Conservation (phyloP, 2,113 vertebrate genomes). For the Speoplatyrhinus poulsoni region DNA sequence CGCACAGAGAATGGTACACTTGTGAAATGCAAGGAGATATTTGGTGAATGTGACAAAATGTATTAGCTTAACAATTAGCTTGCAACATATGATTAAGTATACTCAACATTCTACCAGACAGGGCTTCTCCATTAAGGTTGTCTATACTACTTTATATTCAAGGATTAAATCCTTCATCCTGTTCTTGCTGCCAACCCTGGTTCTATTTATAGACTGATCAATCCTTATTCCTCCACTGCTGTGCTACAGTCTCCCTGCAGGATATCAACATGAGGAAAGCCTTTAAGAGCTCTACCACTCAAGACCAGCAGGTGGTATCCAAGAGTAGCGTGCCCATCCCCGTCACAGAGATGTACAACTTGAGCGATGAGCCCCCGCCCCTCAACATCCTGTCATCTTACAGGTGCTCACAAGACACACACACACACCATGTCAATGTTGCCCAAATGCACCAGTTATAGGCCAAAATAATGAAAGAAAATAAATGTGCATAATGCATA, state of each 20-base stretch:
- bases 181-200: neutral
- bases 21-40: no score
- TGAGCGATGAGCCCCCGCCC: slow-evolving; percentile 94
- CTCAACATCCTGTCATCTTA: slow-evolving; percentile 91
- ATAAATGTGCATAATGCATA: no score
- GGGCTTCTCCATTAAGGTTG: neutral
- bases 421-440: neutral
- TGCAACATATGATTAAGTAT: no score
- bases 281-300: slow-evolving; percentile 93
- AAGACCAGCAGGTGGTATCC: slow-evolving; percentile 98
- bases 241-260: slow-evolving; percentile 64
- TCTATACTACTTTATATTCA: neutral
- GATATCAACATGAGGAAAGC: slow-evolving; percentile 99
- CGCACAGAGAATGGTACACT: no score
- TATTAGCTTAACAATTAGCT: no score
- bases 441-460: no score
- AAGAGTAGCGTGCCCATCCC: slow-evolving; percentile 93
- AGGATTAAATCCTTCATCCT: neutral
- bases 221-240: slow-evolving; percentile 1
- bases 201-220: neutral
- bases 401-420: slow-evolving; percentile 74
- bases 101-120: neutral
- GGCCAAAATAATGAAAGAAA: no score
- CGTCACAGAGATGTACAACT: slow-evolving; percentile 89
- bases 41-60: neutral